Base-by-base conservation (phyloP, 2,113 vertebrate genomes). In the Thalassarche chlororhynchos region DNA sequence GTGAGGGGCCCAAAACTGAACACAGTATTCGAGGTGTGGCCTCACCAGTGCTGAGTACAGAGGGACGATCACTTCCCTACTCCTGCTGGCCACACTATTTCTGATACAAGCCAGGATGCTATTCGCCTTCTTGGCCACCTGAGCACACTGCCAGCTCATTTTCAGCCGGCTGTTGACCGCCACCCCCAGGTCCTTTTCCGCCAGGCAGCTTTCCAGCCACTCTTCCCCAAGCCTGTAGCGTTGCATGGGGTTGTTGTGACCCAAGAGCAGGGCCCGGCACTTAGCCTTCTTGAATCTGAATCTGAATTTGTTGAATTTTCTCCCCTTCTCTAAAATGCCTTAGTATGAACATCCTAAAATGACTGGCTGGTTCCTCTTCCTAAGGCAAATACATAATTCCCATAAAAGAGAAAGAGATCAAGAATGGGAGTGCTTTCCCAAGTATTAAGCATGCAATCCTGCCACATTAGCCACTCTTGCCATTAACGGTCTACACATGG, bases 171-270 rank as follows among this genome's bases (percentile, higher is more conserved):
- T 71, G 57, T 6, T 8, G 3, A 10, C 19, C 66, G 76, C 12
- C 55, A 75, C 20, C 24, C 23, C n/a, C 62, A 71, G 40, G 46
- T 32, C 26, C 31, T 74, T 91, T 88, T 9, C 75, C 2, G 4
- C 10, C 4, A 0, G 16, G 32, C n/a, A 77, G 58, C 36, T 87
- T 26, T 65, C 26, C 55, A 80, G n/a, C 17, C 40, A 25, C 57
- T 81, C 29, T 34, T 55, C 15, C 52, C 34, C 21, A 60, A 16
- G 34, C 58, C 51, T 75, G 49, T 55, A 65, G 32, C 2, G 0
- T 13, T 61, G 10, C 40, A 1, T 0, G 6, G n/a, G 28, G 28
- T 44, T 40, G 34, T 1, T 34, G n/a, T 78, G 25, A 82, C 16
- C 20, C 8, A 76, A 72, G 1, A 9, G 64, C 24, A 88, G 79